phyloP scores from a whole-genome alignment of 1,140 invertebrate genomes.

The Drosophila pseudoobscura region DNA sequence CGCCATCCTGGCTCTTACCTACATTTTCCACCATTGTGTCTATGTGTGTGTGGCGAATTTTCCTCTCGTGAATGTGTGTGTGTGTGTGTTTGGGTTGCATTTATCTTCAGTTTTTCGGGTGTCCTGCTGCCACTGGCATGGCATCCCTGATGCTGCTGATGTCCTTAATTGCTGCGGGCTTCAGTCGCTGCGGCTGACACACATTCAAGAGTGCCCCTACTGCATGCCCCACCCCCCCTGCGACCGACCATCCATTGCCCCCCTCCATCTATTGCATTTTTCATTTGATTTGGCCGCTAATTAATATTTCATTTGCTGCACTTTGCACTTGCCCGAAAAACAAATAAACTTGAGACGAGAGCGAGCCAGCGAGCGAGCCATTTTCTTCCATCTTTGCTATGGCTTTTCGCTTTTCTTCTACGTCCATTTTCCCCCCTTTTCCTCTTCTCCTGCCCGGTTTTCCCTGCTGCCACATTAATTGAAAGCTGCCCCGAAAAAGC shows the following conservation, averaged over 20 bases:
- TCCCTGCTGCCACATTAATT: slow-evolving; percentile 65
- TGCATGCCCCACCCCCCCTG: background rate
- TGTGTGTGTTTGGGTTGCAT: slow-evolving; percentile 43
- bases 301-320: slow-evolving; percentile 71
- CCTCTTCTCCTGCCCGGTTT: slow-evolving; percentile 42
- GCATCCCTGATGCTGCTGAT: slow-evolving; percentile 50
- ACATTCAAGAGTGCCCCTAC: background rate
- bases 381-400: slow-evolving; percentile 3
- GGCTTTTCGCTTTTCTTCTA: background rate
- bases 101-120: slow-evolving; percentile 54
- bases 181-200: slow-evolving; percentile 33
- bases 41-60: slow-evolving; percentile 17
- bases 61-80: slow-evolving; percentile 9
- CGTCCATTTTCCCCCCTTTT: slow-evolving; percentile 27
- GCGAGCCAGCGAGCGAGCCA: slow-evolving; percentile 19
- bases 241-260: background rate
- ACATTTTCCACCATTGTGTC: slow-evolving; percentile 22
- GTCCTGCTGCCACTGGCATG: slow-evolving; percentile 14
- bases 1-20: slow-evolving; percentile 22
- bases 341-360: slow-evolving; percentile 40
- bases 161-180: slow-evolving; percentile 75
- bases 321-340: slow-evolving; percentile 35
- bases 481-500: slow-evolving; percentile 23
- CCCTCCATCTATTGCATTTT: slow-evolving; percentile 36
- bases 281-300: slow-evolving; percentile 67